These are phyloP conservation scores for Syndactyla subalaris DNA, from an alignment of 2,797 vertebrate species.

Conservation along the genomic window DNA sequence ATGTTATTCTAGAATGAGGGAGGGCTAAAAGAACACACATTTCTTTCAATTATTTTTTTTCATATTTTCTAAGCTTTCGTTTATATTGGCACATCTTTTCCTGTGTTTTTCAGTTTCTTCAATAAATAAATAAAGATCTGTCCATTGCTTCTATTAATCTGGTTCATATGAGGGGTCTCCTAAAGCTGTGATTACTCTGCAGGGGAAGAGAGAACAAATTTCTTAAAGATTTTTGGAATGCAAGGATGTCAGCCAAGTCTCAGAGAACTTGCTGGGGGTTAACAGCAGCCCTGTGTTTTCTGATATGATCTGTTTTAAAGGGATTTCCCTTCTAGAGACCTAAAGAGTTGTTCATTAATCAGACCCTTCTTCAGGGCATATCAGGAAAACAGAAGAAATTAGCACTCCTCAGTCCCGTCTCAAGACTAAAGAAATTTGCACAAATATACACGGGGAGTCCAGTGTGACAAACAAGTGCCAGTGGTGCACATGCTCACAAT, in stretches of 20 bases:
- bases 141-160: background rate
- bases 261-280: background rate
- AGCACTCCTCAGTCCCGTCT: background rate
- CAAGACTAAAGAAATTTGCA: background rate
- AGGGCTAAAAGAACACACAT: background rate
- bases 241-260: background rate
- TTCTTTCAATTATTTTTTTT: background rate
- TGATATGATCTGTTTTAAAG: background rate
- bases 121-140: background rate
- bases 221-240: constrained; percentile 16
- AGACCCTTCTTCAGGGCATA: background rate
- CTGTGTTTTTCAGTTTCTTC: background rate
- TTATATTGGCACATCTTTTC: background rate
- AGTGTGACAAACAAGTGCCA: background rate
- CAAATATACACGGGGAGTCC: background rate
- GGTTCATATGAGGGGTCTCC: background rate
- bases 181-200: background rate
- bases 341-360: background rate
- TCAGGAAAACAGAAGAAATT: background rate
- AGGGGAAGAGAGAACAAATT: constrained; percentile 13
- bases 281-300: background rate
- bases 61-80: background rate
- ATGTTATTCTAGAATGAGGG: background rate
- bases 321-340: background rate
- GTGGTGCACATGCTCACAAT: rapidly evolving